These are phyloP conservation scores for Agriotes lineatus DNA, from an alignment of 2,888 invertebrate genomes.

Conservation along the genomic window DNA sequence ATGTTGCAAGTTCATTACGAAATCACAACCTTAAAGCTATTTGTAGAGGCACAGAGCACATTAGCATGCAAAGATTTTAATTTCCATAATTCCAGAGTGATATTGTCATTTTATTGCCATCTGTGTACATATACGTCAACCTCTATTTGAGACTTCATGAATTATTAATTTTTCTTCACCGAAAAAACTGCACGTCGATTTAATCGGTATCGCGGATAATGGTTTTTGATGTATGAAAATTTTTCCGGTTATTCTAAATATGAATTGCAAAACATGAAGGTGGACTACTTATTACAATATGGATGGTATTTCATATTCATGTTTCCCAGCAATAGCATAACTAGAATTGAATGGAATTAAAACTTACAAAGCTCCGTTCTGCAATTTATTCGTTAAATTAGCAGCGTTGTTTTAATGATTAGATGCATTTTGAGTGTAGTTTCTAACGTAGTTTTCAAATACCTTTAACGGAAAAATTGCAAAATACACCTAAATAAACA, in stretches of 20 bases:
- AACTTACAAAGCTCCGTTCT: background rate
- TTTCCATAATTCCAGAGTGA: conserved; percentile 42
- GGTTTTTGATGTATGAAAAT: conserved; percentile 2
- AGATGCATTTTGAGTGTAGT: too few relatives aligned
- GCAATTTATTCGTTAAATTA: too few relatives aligned
- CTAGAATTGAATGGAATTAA: background rate
- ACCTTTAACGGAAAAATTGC: too few relatives aligned
- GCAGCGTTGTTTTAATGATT: too few relatives aligned
- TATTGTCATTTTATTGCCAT: conserved; percentile 47
- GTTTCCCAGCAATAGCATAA: background rate
- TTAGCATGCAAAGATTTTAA: conserved; percentile 49
- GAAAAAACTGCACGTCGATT: background rate
- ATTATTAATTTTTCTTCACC: conserved; percentile 11
- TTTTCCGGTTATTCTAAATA: background rate
- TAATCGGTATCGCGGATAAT: background rate
- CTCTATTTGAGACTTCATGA: conserved; percentile 15
- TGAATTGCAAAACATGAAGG: conserved; percentile 6
- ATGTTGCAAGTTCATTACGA: conserved; percentile 39
- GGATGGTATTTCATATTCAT: background rate
- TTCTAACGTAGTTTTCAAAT: too few relatives aligned
- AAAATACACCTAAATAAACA: too few relatives aligned
- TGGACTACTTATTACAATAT: background rate
- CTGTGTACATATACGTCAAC: conserved; percentile 17
- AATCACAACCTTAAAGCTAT: conserved; percentile 51
- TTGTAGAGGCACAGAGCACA: conserved; percentile 55